Evolutionary conservation across 2,797 vertebrate genomes (phyloP), one percentile per base, ranked within the genome.

Genomic region (Peromyscus nudipes): DNA sequence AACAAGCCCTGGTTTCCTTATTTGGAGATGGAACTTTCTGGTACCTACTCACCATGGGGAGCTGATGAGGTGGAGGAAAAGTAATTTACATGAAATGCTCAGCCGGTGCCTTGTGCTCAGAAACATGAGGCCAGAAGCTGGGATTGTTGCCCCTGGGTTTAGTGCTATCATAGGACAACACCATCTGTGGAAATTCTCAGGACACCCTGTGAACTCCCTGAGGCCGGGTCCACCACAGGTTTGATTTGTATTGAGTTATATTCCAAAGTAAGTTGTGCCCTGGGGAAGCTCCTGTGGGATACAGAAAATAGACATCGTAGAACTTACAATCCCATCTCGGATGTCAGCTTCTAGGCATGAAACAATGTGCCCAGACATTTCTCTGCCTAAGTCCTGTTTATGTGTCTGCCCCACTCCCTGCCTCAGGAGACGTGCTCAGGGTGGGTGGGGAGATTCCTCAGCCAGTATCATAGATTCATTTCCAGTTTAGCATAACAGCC

Each of bases 401-500:
- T 95, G 75, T 29, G 69, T 46, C 2, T 0, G 93, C 57, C 81
- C 80, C 52, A 37, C 84, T 60, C 86, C 88, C 67, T 79, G 75
- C 77, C 93, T 86, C 91, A 25, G 81, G 97, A 97, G 97, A 88
- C 85, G 25, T 92, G 94, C 81, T 88, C 95, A 83, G 91, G 75
- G 97, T 91, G 94, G 96, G 88, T 73, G 87, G 90, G 79, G 83
- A 97, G 94, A 95, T 49, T 94, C 95, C 96, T 95, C 75, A 96
- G 92, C 96, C 95, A 86, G 96, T 85, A 94, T 95, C 92, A 97
- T 95, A 96, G 96, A 98, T 98, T 97, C 90, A 88, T 98, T 98
- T 98, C 95, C 96, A 97, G 97, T 97, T 98, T 97, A 98, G 97
- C 97, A 98, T 98, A 98, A 90, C 94, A 97, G 95, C 98, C 95